Evolutionary conservation across 2,888 invertebrate species (phyloP).

Genomic region (Eristalis pertinax): DNA sequence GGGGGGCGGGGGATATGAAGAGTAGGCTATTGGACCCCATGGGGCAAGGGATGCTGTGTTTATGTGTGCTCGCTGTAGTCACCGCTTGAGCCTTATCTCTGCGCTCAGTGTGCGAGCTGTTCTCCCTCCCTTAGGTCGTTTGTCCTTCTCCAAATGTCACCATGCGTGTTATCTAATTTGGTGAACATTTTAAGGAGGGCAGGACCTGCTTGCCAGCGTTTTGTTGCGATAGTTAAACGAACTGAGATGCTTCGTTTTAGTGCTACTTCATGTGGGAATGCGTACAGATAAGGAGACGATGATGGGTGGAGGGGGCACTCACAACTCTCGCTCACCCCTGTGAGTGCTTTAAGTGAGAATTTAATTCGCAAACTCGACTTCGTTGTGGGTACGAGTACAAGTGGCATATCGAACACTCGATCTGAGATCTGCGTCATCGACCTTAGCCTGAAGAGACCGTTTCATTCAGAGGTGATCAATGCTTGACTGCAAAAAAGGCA

Average conservation of each 20-base stretch:
- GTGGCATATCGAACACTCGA: neutral
- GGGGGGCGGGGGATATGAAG: too few species aligned
- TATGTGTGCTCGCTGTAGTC: slow-evolving; percentile 37
- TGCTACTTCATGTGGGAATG: slow-evolving; percentile 30
- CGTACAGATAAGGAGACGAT: neutral
- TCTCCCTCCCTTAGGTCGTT: neutral
- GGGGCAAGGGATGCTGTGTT: slow-evolving; percentile 36
- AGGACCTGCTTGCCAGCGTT: slow-evolving; percentile 22
- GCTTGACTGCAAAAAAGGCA: neutral
- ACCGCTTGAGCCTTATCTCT: slow-evolving; percentile 62
- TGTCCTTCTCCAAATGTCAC: slow-evolving; percentile 55
- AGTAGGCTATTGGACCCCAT: neutral
- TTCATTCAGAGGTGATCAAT: neutral
- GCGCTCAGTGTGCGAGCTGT: slow-evolving; percentile 20
- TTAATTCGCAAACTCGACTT: neutral
- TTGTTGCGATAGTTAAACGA: slow-evolving; percentile 70
- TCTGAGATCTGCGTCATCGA: neutral
- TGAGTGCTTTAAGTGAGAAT: neutral
- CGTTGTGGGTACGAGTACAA: neutral
- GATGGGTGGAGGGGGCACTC: neutral
- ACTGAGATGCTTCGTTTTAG: slow-evolving; percentile 61
- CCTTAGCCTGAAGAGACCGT: neutral
- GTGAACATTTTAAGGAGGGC: slow-evolving; percentile 38
- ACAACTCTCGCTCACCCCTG: neutral
- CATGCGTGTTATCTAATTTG: slow-evolving; percentile 73